phyloP scores from a whole-genome alignment of 2,797 vertebrate species.

The Coreius guichenoti region DNA sequence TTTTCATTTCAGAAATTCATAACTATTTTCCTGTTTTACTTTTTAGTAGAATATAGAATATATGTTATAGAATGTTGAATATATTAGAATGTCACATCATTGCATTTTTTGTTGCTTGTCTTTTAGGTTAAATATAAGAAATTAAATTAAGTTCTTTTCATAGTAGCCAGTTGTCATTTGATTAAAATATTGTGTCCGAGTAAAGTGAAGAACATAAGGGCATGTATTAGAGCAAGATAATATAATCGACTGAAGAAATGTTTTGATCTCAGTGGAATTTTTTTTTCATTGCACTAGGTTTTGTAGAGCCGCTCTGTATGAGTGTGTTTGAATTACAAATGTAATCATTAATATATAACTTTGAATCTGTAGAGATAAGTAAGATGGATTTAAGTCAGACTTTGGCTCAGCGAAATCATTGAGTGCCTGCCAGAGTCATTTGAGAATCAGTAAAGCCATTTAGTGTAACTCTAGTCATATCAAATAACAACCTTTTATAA shows the following conservation, averaged over 20 bases:
- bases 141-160: not conserved
- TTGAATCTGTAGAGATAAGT: conserved; percentile 30
- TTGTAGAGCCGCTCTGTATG: not conserved
- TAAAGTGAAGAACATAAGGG: conserved; percentile 31
- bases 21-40: not conserved
- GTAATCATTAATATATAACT: conserved; percentile 16
- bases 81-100: not conserved
- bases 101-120: not conserved
- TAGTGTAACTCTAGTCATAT: conserved; percentile 18
- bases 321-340: conserved; percentile 25
- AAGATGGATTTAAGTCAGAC: conserved; percentile 26
- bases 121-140: not conserved
- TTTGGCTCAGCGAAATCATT: conserved; percentile 16
- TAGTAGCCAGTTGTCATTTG: not conserved
- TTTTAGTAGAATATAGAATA: not conserved
- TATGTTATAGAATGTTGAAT: too few species aligned
- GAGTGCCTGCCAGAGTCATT: conserved; percentile 15
- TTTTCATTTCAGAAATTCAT: not conserved
- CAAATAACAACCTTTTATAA: conserved; percentile 26
- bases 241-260: conserved; percentile 28
- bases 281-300: not conserved
- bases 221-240: conserved; percentile 16
- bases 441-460: conserved; percentile 20
- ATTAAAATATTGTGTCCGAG: conserved; percentile 1
- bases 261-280: not conserved